These are phyloP conservation scores for Eupithecia inturbata DNA, from an alignment of 2,888 invertebrate genomes.

Conservation along the genomic window DNA sequence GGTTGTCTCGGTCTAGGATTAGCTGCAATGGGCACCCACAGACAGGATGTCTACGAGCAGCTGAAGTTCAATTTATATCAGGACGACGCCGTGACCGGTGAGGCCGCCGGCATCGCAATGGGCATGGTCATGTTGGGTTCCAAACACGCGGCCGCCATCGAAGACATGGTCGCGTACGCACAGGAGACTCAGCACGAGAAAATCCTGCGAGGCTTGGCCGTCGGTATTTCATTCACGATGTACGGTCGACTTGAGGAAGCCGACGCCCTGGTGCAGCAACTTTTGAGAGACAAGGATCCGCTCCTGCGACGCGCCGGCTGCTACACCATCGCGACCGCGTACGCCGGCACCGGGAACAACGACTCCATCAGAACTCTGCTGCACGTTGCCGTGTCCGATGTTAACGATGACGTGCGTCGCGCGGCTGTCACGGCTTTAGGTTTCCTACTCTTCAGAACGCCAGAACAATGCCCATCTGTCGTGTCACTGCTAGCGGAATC, in stretches of 20 bases:
- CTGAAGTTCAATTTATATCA: slow-evolving; percentile 98
- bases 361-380: slow-evolving; percentile 97
- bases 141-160: slow-evolving; percentile 93
- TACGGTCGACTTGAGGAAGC: slow-evolving; percentile 98
- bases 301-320: slow-evolving; percentile 97
- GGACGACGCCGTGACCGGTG: slow-evolving; percentile 99
- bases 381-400: slow-evolving; percentile 98
- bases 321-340: slow-evolving; percentile 99
- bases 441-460: slow-evolving; percentile 97
- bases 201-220: slow-evolving; percentile 97
- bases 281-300: slow-evolving; percentile 97
- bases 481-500: slow-evolving; percentile 98
- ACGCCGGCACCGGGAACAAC: slow-evolving; percentile 99
- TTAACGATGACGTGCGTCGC: slow-evolving; percentile 99
- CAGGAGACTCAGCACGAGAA: slow-evolving; percentile 99
- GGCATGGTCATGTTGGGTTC: slow-evolving; percentile 99
- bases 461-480: slow-evolving; percentile 98
- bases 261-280: slow-evolving; percentile 94
- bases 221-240: slow-evolving; percentile 98
- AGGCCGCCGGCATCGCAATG: slow-evolving; percentile 99
- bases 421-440: slow-evolving; percentile 99
- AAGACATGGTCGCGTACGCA: slow-evolving; percentile 97
- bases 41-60: slow-evolving; percentile 97
- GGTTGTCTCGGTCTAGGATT: slow-evolving; percentile 98
- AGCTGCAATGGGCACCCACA: slow-evolving; percentile 99